Evolutionary conservation across 1,140 invertebrate species (phyloP).

Genomic region (Drosophila ficusphila): DNA sequence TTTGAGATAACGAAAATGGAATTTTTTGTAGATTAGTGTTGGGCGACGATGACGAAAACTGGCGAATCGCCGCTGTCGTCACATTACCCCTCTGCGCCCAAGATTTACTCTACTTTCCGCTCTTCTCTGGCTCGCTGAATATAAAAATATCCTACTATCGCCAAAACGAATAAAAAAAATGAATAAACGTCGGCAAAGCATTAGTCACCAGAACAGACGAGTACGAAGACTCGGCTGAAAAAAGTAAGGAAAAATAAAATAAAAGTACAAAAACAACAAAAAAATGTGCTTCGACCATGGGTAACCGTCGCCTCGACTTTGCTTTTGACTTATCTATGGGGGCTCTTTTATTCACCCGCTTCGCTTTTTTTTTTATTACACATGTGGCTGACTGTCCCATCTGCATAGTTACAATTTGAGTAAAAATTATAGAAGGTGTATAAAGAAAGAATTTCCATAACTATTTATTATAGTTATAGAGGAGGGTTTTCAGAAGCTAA

Average conservation of each 20-base stretch:
- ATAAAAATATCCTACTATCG: conserved; percentile 53
- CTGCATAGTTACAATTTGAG: not conserved
- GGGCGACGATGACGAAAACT: conserved; percentile 28
- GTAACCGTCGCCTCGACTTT: conserved; percentile 40
- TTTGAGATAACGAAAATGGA: not conserved
- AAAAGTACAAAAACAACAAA: conserved; percentile 15
- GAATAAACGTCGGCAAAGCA: conserved; percentile 9
- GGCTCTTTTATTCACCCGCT: not conserved
- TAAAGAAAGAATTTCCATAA: too few relatives aligned
- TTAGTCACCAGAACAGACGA: conserved; percentile 30
- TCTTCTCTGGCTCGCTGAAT: conserved; percentile 1
- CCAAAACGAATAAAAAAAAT: conserved; percentile 17
- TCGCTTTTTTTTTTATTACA: conserved; percentile 9
- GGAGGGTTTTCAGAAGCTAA: too few relatives aligned
- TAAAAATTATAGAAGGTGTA: not conserved
- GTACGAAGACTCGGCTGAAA: conserved; percentile 15
- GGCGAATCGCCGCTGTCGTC: conserved; percentile 35
- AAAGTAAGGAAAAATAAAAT: not conserved
- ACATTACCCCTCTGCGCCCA: conserved; percentile 20
- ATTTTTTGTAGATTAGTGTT: conserved; percentile 24
- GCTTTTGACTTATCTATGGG: conserved; percentile 38
- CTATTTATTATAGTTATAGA: too few relatives aligned
- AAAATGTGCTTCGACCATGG: conserved; percentile 33
- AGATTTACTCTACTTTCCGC: conserved; percentile 7
- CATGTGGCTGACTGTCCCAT: conserved; percentile 18